A percentile compares a stretch with the other conserved stretches of the same genome.
Conservation (phyloP, 2,888 invertebrate genomes). For the Hydriomena furcata region DNA sequence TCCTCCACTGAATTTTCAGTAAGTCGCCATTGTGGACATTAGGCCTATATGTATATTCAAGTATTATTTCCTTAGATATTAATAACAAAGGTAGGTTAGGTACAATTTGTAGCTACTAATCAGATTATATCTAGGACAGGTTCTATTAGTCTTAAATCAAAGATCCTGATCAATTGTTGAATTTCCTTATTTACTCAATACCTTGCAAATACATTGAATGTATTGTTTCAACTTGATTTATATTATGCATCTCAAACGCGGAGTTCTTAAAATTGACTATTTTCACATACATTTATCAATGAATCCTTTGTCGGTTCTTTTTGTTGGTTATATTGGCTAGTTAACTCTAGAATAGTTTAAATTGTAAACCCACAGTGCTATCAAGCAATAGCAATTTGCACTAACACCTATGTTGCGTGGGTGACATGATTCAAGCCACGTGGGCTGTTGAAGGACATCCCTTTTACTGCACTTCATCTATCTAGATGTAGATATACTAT, state of each 20-base stretch:
- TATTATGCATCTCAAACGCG: not conserved
- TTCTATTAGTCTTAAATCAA: constrained; percentile 4
- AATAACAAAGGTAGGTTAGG: constrained; percentile 26
- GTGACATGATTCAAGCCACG: constrained; percentile 68
- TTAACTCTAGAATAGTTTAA: too few relatives aligned
- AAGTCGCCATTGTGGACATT: not conserved
- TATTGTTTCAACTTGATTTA: not conserved
- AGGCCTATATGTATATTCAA: constrained; percentile 7
- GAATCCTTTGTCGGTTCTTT: too few relatives aligned
- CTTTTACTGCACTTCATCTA: constrained; percentile 66
- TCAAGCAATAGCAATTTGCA: constrained; percentile 53
- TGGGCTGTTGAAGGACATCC: constrained; percentile 76
- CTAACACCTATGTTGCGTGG: constrained; percentile 54
- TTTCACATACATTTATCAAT: too few relatives aligned
- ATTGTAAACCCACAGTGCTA: constrained; percentile 41
- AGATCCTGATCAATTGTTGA: not conserved
- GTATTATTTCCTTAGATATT: constrained; percentile 15
- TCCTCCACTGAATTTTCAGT: not conserved
- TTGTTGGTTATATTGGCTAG: too few relatives aligned
- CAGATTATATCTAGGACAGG: constrained; percentile 22
- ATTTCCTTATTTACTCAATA: constrained; percentile 3
- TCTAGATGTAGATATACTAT: constrained; percentile 41
- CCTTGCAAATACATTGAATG: not conserved
- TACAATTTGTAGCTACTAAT: constrained; percentile 30
- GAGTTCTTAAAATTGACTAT: too few relatives aligned